Evolutionary conservation across 1,140 invertebrate species (phyloP).

Genomic region (Batillaria attramentaria): DNA sequence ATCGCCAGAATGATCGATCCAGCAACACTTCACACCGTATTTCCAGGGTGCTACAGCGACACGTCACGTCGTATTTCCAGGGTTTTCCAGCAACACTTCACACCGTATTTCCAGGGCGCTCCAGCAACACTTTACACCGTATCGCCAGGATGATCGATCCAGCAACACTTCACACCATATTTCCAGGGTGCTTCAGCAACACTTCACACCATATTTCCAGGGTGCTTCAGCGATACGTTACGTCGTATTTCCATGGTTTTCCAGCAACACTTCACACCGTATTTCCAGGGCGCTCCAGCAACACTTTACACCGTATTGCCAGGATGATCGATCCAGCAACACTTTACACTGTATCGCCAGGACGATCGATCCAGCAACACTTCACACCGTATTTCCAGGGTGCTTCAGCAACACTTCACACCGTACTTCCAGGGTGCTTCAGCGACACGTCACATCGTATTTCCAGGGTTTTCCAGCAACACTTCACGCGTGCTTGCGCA

Average conservation of each 20-base stretch:
- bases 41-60: not conserved
- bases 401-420: not conserved
- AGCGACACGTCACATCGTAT: not conserved
- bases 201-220: not conserved
- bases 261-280: not conserved
- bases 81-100: not conserved
- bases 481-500: not conserved
- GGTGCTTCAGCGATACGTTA: not conserved
- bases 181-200: not conserved
- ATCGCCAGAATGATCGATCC: not conserved
- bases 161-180: not conserved
- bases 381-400: not conserved
- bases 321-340: not conserved
- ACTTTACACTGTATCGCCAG: not conserved
- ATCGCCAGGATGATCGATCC: not conserved
- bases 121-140: not conserved
- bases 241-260: not conserved
- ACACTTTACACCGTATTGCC: not conserved
- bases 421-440: not conserved
- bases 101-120: not conserved
- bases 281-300: not conserved
- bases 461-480: not conserved
- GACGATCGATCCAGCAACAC: not conserved
- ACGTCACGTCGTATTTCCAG: not conserved
- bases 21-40: not conserved